Evolutionary conservation across 30 jellyfish, hydroid and myxozoan genomes (phyloP).

Genomic region (Hydra vulgaris): DNA sequence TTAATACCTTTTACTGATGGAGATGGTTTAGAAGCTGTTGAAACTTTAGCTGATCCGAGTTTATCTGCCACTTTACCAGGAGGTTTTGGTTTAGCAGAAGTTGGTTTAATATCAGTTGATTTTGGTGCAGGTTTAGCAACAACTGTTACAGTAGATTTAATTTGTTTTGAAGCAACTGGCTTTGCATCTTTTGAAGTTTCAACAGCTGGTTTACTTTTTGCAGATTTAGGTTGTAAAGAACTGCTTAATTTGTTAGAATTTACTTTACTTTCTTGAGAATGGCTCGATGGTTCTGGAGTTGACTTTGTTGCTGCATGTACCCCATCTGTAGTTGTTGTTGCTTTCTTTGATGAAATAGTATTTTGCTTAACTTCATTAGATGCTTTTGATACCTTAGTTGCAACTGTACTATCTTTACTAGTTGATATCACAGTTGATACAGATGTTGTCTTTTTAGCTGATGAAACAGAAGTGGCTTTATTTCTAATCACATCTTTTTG

Average conservation of each 20-base stretch:
- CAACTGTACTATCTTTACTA: neutral
- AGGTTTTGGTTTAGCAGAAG: neutral
- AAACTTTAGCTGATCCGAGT: neutral
- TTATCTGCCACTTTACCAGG: neutral
- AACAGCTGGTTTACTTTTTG: neutral
- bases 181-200: neutral
- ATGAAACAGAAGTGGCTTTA: neutral
- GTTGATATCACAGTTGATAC: neutral
- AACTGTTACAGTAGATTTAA: neutral
- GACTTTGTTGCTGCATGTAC: neutral
- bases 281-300: neutral
- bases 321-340: neutral
- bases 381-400: neutral
- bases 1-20: neutral
- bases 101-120: neutral
- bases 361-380: neutral
- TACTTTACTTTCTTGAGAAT: neutral
- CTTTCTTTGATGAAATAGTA: neutral
- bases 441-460: neutral
- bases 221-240: neutral
- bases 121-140: neutral
- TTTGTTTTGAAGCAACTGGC: neutral
- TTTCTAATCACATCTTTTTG: neutral
- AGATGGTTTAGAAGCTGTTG: neutral
- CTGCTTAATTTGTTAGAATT: neutral